Conservation (phyloP, 2,888 invertebrate species). For the Cryptocephalus primarius region DNA sequence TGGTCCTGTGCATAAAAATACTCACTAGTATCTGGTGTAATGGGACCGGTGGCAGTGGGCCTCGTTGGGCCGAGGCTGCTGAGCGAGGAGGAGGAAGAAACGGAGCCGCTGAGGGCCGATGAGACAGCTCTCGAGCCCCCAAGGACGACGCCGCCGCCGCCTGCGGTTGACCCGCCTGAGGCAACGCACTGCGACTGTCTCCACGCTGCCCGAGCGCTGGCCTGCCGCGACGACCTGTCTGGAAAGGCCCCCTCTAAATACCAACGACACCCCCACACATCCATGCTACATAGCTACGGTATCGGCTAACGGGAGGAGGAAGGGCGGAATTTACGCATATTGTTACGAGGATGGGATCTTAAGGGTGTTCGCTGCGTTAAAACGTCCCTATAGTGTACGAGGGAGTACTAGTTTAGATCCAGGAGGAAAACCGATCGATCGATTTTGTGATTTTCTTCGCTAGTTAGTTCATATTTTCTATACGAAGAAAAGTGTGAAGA, state of each 20-base stretch:
- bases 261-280: constrained; percentile 37
- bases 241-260: constrained; percentile 49
- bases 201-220: constrained; percentile 68
- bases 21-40: constrained; percentile 60
- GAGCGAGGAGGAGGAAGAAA: constrained; percentile 55
- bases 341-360: too few species aligned
- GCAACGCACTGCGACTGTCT: constrained; percentile 76
- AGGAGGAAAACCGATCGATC: too few species aligned
- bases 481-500: too few species aligned
- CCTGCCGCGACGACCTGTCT: constrained; percentile 83
- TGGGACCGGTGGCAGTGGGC: constrained; percentile 53
- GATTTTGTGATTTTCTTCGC: too few species aligned
- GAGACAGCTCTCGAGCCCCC: constrained; percentile 45
- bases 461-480: too few species aligned
- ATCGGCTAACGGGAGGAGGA: too few species aligned
- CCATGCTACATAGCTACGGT: constrained; percentile 17
- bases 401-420: too few species aligned
- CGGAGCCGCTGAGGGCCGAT: constrained; percentile 73
- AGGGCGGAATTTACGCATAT: too few species aligned
- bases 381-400: too few species aligned
- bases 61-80: constrained; percentile 49
- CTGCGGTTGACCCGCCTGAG: constrained; percentile 44
- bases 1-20: too few species aligned
- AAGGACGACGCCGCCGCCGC: constrained; percentile 38
- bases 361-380: too few species aligned